Base-by-base conservation (phyloP, 1,140 invertebrate species). In the Brachionus plicatilis region DNA sequence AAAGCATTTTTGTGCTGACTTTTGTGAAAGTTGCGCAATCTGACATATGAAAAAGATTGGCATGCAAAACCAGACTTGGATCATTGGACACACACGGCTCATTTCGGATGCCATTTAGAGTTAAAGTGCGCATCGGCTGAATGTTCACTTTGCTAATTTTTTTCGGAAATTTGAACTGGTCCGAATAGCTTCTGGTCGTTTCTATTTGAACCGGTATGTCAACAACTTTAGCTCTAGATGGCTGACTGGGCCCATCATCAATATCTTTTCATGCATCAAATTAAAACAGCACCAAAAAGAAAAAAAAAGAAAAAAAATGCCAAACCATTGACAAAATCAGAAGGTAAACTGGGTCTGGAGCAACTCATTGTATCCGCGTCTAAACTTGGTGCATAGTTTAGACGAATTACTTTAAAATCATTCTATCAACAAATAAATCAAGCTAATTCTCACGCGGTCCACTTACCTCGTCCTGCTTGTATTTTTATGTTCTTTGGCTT, bases 401-500 rank as follows among this genome's bases (percentile, higher is more conserved):
- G 68, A 72, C 72, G 72, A 50, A 76, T 50, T 76, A 76, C 72
- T 76, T 76, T 50, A 76, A 76, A 76, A 76, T 27, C 43, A 76
- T 24, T 43, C 33, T 20, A 68, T 56, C n/a, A 43, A 45, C 37
- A 82, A 68, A 82, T 20, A 65, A 82, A 20, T 65, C 37, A 65
- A 72, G 33, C 17, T 43, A 43, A 72, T 43, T 41, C 17, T 72
- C 17, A n/a, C 41, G 14, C 53, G 17, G 20, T 60, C 12, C 14
- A 60, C n/a, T 82, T 82, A 82, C 79, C 79, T 65, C 79, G 33
- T 43, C 79, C 79, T 27, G 79, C 79, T 47, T 82, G 79, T 33
- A 82, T 82, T 68, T 82, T 82, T 37, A 82, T 82, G n/a, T 82
- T 82, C 41, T 82, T 82, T 29, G 79, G 79, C 53, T 82, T 82